phyloP scores from a whole-genome alignment of 1,140 invertebrate genomes.

The Brevipalpus yothersi region DNA sequence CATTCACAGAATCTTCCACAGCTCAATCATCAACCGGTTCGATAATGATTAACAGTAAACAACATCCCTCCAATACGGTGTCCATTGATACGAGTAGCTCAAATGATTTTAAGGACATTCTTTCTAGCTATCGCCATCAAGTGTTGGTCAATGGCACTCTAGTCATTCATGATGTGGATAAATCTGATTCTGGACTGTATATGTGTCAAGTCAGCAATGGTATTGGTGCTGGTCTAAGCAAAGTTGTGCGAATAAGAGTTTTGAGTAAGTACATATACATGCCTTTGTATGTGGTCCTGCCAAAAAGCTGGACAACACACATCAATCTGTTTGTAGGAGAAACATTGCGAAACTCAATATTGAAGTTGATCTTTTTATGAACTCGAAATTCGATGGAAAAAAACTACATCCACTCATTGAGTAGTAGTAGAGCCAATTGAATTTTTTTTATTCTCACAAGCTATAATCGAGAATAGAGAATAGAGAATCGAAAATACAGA shows the following conservation, averaged over 20 bases:
- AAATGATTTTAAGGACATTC: constrained; percentile 12
- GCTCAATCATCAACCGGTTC: not conserved
- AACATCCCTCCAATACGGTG: not conserved
- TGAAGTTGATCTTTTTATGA: no score
- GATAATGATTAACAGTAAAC: not conserved
- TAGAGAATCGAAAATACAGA: not conserved
- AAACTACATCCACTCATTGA: no score
- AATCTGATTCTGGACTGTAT: constrained; percentile 25
- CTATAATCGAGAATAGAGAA: not conserved
- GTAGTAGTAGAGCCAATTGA: no score
- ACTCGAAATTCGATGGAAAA: no score
- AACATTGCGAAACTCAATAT: no score
- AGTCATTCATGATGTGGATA: constrained; percentile 18
- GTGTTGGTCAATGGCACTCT: constrained; percentile 34
- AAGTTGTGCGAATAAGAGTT: constrained; percentile 34
- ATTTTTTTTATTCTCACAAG: no score
- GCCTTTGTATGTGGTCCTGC: no score
- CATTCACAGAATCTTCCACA: not conserved
- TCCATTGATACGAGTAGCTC: not conserved
- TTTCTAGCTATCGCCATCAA: constrained; percentile 40
- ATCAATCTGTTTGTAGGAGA: no score
- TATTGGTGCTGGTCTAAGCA: constrained; percentile 33
- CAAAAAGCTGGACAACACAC: no score
- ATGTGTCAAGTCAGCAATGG: constrained; percentile 32
- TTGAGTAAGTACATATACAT: constrained; percentile 4